Conservation (phyloP, 2,888 invertebrate species). For the Lithophane semibrunnea region DNA sequence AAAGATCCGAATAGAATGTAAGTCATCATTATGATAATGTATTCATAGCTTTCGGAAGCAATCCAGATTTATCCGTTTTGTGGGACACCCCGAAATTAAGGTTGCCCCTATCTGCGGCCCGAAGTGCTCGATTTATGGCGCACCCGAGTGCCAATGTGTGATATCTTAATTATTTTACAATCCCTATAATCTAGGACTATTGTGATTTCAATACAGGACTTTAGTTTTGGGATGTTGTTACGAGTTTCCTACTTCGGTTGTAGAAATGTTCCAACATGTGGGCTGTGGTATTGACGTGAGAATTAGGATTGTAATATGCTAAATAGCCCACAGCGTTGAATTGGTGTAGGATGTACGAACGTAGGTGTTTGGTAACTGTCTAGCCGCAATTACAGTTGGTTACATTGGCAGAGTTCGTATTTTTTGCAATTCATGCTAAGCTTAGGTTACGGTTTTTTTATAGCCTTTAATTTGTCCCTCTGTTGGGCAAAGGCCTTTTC, state of each 20-base stretch:
- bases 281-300: slow-evolving; percentile 28
- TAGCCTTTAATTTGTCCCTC: no score
- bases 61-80: slow-evolving; percentile 75
- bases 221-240: slow-evolving; percentile 36
- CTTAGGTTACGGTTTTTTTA: not conserved
- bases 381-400: not conserved
- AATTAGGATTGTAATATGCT: slow-evolving; percentile 57
- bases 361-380: not conserved
- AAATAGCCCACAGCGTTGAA: slow-evolving; percentile 42
- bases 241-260: not conserved
- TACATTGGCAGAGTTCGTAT: not conserved
- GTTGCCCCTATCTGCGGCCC: slow-evolving; percentile 58
- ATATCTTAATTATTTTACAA: slow-evolving; percentile 83
- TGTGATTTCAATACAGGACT: slow-evolving; percentile 50
- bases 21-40: slow-evolving; percentile 75
- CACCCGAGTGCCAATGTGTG: slow-evolving; percentile 70
- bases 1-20: slow-evolving; percentile 52
- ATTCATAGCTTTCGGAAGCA: slow-evolving; percentile 79
- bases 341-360: slow-evolving; percentile 5
- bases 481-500: no score
- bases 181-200: slow-evolving; percentile 67
- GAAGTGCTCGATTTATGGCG: slow-evolving; percentile 72
- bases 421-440: not conserved
- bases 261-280: slow-evolving; percentile 3
- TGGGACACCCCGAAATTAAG: slow-evolving; percentile 68